Evolutionary conservation across 2,888 invertebrate species (phyloP).

Genomic region (Hydrotaea diabolus): DNA sequence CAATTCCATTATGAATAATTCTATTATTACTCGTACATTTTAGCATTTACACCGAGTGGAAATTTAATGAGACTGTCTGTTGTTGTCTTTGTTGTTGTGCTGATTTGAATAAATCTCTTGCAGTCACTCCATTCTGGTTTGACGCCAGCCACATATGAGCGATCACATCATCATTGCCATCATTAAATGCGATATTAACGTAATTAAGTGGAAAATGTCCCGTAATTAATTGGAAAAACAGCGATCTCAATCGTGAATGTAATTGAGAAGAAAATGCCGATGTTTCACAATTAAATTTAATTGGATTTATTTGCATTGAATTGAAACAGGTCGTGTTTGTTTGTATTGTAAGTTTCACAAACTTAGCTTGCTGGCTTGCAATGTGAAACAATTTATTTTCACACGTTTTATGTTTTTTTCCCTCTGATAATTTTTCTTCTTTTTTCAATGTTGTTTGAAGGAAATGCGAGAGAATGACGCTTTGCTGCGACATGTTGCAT

Average conservation of each 20-base stretch:
- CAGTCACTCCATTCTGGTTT: neutral
- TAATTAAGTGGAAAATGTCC: slow-evolving; percentile 5
- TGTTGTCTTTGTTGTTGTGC: neutral
- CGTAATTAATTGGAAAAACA: slow-evolving; percentile 2
- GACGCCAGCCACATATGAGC: neutral
- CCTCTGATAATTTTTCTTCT: too few relatives aligned
- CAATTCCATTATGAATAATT: slow-evolving; percentile 2
- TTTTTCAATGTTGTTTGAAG: neutral
- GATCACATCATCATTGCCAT: too few relatives aligned
- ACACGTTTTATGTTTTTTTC: slow-evolving; percentile 50
- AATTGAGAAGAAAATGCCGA: neutral
- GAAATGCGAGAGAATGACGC: slow-evolving; percentile 4
- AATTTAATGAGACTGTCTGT: neutral
- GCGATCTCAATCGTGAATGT: neutral
- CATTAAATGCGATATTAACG: neutral
- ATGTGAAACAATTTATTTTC: slow-evolving; percentile 36
- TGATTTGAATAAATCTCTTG: neutral
- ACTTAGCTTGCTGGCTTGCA: too few relatives aligned
- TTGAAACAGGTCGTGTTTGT: neutral
- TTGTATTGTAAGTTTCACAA: neutral
- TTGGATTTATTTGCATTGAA: neutral
- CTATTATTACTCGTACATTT: neutral
- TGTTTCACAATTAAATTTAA: neutral
- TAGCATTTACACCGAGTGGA: neutral
- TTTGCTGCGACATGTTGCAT: slow-evolving; percentile 38